These are phyloP conservation scores for Quadroppia sp. DNA, from an alignment of 2,888 invertebrate species.

Conservation along the genomic window DNA sequence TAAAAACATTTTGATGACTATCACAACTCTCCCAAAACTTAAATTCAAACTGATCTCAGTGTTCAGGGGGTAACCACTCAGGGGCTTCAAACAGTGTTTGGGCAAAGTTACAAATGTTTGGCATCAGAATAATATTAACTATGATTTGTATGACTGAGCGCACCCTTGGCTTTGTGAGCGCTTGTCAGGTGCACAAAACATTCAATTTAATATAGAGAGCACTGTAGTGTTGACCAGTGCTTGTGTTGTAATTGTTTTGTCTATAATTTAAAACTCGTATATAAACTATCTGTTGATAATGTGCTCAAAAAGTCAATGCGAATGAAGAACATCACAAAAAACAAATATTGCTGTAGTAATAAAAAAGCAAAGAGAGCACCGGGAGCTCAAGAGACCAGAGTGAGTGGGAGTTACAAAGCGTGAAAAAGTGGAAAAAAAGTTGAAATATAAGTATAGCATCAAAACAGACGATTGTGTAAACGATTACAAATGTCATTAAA, in stretches of 20 bases:
- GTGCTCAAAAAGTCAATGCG: neutral
- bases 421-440: slow-evolving; percentile 29
- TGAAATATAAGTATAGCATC: slow-evolving; percentile 19
- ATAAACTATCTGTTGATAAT: slow-evolving; percentile 28
- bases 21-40: neutral
- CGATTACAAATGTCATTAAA: neutral
- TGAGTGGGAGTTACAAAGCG: slow-evolving; percentile 25
- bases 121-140: too few species aligned
- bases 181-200: slow-evolving; percentile 20
- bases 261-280: slow-evolving; percentile 29
- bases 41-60: too few species aligned
- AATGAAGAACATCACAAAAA: neutral
- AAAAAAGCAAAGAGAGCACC: neutral
- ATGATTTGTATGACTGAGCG: too few species aligned
- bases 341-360: slow-evolving; percentile 19
- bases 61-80: too few species aligned
- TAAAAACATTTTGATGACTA: slow-evolving; percentile 23
- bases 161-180: neutral
- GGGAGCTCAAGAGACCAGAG: neutral
- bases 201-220: slow-evolving; percentile 5
- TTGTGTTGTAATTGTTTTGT: neutral
- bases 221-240: neutral
- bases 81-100: too few species aligned
- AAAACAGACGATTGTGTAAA: slow-evolving; percentile 8
- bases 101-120: too few species aligned